These are phyloP conservation scores for Zeuzera pyrina DNA, from an alignment of 2,888 invertebrate genomes.

Conservation along the genomic window DNA sequence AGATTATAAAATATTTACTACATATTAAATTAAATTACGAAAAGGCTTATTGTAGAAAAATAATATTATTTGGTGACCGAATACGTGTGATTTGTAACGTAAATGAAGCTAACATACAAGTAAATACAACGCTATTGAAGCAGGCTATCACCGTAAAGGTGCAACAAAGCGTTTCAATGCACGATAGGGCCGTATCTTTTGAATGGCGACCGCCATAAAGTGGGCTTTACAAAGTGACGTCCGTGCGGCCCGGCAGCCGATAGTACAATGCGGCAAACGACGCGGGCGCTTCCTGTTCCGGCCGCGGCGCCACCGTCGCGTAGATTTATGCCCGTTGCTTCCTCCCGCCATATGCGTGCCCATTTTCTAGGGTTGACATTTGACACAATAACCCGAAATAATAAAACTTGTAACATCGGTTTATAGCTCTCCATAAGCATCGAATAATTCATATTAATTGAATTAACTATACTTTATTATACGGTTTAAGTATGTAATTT, in stretches of 20 bases:
- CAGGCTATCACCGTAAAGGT: conserved; percentile 32
- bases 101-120: too few relatives aligned
- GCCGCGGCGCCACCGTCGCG: conserved; percentile 64
- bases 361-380: too few relatives aligned
- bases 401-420: not conserved
- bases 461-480: too few relatives aligned
- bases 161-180: conserved; percentile 50
- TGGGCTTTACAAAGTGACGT: conserved; percentile 60
- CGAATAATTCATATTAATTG: too few relatives aligned
- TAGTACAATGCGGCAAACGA: conserved; percentile 73
- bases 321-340: conserved; percentile 70
- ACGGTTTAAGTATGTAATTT: too few relatives aligned
- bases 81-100: too few relatives aligned
- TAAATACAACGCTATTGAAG: too few relatives aligned
- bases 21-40: too few relatives aligned
- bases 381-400: not conserved
- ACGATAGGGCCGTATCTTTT: conserved; percentile 50
- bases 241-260: conserved; percentile 62
- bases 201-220: conserved; percentile 55
- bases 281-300: conserved; percentile 68
- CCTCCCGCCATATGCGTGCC: conserved; percentile 62
- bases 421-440: too few relatives aligned
- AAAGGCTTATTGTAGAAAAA: too few relatives aligned
- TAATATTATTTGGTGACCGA: too few relatives aligned
- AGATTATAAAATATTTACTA: too few relatives aligned